phyloP scores from a whole-genome alignment of 2,888 invertebrate species.

The Oscheius sp. region DNA sequence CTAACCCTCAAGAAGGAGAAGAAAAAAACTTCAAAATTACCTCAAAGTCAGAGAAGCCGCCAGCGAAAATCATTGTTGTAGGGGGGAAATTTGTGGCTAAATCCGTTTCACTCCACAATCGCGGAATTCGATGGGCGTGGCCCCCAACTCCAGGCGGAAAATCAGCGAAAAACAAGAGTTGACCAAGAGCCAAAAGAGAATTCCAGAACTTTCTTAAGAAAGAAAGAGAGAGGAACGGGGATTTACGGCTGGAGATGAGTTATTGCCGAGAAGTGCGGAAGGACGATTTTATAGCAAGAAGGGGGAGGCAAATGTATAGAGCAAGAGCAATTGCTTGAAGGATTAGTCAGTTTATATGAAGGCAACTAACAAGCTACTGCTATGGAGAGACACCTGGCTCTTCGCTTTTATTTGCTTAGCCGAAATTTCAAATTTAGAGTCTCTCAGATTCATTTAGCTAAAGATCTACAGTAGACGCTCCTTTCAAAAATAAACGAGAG shows the following conservation, averaged over 20 bases:
- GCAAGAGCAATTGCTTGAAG: no score
- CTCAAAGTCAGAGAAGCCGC: constrained; percentile 23
- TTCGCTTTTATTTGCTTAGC: no score
- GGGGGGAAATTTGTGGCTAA: background rate
- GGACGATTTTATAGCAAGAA: background rate
- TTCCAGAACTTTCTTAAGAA: background rate
- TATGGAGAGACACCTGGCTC: no score
- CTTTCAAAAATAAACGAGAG: no score
- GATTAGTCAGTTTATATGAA: no score
- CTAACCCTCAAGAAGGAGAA: background rate
- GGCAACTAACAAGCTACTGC: no score
- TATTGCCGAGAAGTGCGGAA: background rate
- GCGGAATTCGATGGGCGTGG: background rate
- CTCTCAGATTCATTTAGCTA: no score
- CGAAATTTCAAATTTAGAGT: no score
- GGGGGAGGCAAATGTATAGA: background rate
- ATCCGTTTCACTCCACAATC: background rate
- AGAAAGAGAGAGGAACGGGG: background rate
- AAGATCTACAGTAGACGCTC: no score
- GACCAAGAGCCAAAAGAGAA: background rate
- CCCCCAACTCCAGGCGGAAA: no score
- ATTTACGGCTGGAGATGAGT: background rate
- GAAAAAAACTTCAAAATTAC: background rate
- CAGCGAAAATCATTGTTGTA: constrained; percentile 22
- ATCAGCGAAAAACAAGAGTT: background rate